Conservation (phyloP, 2,888 invertebrate species). For the Alloscopus bannaensis region DNA sequence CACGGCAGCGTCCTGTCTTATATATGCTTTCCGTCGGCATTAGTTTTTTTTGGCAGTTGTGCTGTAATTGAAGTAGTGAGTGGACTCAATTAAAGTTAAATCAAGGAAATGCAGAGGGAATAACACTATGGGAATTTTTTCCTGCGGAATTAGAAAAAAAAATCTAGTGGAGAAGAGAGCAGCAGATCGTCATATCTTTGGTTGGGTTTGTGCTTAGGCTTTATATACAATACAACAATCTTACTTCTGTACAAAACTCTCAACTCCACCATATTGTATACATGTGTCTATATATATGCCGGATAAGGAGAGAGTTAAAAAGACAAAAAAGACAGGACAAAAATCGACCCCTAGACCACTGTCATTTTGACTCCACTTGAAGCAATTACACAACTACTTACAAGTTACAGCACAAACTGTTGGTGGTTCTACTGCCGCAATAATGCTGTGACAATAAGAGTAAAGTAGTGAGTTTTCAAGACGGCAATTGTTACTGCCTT, state of each 20-base stretch:
- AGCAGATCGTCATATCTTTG: not conserved
- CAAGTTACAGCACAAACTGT: conserved; percentile 44
- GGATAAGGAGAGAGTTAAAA: too few relatives aligned
- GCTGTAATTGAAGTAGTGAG: conserved; percentile 33
- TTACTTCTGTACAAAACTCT: too few relatives aligned
- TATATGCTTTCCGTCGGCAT: not conserved
- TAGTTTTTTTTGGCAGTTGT: conserved; percentile 9
- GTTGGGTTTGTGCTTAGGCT: not conserved
- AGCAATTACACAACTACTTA: conserved; percentile 73
- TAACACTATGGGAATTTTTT: not conserved
- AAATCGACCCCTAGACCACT: conserved; percentile 48
- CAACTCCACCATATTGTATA: too few relatives aligned
- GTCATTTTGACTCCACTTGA: conserved; percentile 72
- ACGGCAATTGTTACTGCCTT: conserved; percentile 44
- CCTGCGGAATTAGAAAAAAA: too few relatives aligned
- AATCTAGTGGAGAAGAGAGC: too few relatives aligned
- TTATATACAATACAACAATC: too few relatives aligned
- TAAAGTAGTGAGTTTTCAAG: conserved; percentile 31
- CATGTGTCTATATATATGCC: too few relatives aligned
- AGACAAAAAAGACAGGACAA: too few relatives aligned
- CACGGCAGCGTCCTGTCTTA: conserved; percentile 5
- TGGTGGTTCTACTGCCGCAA: not conserved
- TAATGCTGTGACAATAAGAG: conserved; percentile 46
- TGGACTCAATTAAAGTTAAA: conserved; percentile 59
- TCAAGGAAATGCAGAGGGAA: conserved; percentile 33